Evolutionary conservation across 2,113 vertebrate genomes (phyloP).

Genomic region (Triplophysa rosa): DNA sequence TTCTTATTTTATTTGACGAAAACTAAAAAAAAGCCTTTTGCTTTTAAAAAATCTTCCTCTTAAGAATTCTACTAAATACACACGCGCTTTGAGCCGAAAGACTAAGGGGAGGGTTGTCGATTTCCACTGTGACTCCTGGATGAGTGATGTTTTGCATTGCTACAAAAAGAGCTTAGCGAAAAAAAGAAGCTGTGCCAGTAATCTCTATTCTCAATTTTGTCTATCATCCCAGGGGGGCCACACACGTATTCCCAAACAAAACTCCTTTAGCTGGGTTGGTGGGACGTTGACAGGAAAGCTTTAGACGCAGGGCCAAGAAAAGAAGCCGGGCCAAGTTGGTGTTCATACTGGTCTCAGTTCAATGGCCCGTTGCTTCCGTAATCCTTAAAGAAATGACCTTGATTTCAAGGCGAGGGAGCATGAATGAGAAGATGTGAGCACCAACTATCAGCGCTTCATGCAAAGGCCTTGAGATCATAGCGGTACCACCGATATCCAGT

Average conservation of each 20-base stretch:
- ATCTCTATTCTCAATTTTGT: constrained; percentile 40
- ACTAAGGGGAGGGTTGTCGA: neutral
- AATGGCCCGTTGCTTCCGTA: constrained; percentile 25
- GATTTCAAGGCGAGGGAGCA: constrained; percentile 56
- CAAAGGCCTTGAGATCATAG: constrained; percentile 16
- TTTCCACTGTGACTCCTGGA: constrained; percentile 6
- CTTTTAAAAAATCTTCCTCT: neutral
- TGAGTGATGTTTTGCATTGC: constrained; percentile 21
- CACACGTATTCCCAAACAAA: constrained; percentile 12
- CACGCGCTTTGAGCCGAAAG: neutral
- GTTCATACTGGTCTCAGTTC: neutral
- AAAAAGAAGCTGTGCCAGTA: constrained; percentile 35
- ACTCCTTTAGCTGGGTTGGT: constrained; percentile 22
- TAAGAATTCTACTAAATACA: neutral
- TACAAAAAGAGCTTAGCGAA: constrained; percentile 40
- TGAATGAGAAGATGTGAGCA: constrained; percentile 49
- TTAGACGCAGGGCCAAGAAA: constrained; percentile 28
- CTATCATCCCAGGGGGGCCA: constrained; percentile 36
- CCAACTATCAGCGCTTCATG: neutral
- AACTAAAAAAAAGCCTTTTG: neutral
- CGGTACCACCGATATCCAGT: constrained; percentile 23
- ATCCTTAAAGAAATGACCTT: constrained; percentile 61
- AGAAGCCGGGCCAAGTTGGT: neutral
- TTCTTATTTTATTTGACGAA: neutral
- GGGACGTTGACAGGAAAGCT: constrained; percentile 32